Conservation (phyloP, 2,888 invertebrate species). For the Blomia tropicalis region DNA sequence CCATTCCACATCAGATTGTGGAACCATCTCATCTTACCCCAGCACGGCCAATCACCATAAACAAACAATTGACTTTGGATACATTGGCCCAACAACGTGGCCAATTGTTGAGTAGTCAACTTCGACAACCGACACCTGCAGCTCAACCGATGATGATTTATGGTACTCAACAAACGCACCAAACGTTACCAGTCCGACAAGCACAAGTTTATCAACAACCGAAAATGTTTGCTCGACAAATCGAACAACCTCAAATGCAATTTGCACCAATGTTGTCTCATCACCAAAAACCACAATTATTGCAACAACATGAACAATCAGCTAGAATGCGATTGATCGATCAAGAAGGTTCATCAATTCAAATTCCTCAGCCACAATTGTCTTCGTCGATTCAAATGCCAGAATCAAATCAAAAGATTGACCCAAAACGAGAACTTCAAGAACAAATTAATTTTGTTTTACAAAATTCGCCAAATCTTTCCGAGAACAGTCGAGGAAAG, state of each 20-base stretch:
- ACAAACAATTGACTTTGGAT: conserved; percentile 5
- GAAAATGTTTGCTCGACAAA: not conserved
- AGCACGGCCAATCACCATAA: not conserved
- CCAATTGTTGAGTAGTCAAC: not conserved
- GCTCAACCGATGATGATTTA: not conserved
- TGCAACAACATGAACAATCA: not conserved
- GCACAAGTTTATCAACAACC: not conserved
- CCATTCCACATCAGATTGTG: not conserved
- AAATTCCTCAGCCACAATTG: not conserved
- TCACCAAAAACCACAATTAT: not conserved
- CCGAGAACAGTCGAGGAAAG: not conserved
- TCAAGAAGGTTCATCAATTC: not conserved
- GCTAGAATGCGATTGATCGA: not conserved
- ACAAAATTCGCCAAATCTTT: conserved; percentile 1
- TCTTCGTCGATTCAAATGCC: not conserved
- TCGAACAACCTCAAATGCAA: not conserved
- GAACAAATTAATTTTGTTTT: conserved; percentile 9
- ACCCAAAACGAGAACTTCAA: not conserved
- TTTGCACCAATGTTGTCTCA: too few species aligned
- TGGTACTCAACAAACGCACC: not conserved
- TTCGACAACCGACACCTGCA: not conserved
- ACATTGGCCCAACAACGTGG: not conserved
- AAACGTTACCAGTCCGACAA: not conserved
- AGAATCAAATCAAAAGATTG: not conserved
- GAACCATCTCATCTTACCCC: not conserved